Evolutionary conservation across 2,113 vertebrate species (phyloP), one percentile per base, ranked within the genome.

Genomic region (Xenus cinereus): DNA sequence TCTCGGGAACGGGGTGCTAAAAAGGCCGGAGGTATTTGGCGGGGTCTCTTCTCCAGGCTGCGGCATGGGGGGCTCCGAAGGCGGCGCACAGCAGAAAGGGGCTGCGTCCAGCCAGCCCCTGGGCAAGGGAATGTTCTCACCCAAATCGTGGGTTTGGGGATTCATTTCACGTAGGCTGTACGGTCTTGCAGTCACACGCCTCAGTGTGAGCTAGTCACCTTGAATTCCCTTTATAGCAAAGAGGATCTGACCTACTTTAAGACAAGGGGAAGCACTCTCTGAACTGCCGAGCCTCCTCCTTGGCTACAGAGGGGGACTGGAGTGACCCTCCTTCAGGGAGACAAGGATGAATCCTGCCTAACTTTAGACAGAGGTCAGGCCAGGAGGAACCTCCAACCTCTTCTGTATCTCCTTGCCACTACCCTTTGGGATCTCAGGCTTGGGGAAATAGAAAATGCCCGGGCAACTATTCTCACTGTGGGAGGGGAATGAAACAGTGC

Each of bases 131-230:
- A 41, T 7, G 33, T 73, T 90, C 78, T 74, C 74, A 6, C 37
- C 89, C 7, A 1, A 7, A 3, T 28, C 45, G 1, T 0, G n/a
- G 35, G 30, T 0, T 37, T 50, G 28, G 56, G 54, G 50, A 84
- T 90, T 62, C 4, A 0, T 75, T 84, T 66, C 73, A 48, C 2
- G 2, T 69, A n/a, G 68, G 43, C 81, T 84, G 77, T 33, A 9
- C 45, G 30, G 81, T 62, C 60, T 62, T 20, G 10, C 48, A 46
- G 82, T 53, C 68, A 72, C 51, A 2, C 35, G 82, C 46, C 46
- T 84, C 41, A 1, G 69, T 4, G 46, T 32, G 71, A 95, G n/a
- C 69, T 21, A 26, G 85, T 87, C 62, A 67, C 71, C 62, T 14
- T 7, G 41, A 71, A 85, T 78, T 81, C 60, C 74, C n/a, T 3